Evolutionary conservation across 2,888 invertebrate genomes (phyloP), one percentile per base, ranked within the genome.

Genomic region (Tanypteryx hageni): DNA sequence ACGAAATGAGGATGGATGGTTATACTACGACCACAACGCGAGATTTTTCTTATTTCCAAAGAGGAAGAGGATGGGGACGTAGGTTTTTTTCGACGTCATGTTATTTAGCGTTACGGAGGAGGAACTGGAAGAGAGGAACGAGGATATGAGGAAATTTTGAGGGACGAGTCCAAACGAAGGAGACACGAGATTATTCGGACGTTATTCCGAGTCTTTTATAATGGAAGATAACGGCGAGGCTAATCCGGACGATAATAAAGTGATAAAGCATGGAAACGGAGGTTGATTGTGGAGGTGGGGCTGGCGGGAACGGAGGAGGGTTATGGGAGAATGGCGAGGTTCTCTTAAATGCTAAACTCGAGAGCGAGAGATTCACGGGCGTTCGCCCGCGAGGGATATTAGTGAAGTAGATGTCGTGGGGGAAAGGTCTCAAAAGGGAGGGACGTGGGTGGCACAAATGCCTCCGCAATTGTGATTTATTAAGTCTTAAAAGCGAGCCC

Each of bases 221-320:
- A 13, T 31, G 56, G 8, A 8, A 14, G 64, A 64, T 44, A 89
- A 0, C 31, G 27, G 10, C 61, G 44, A n/a, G 14, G 31, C 10
- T 64, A 89, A 89, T 59, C 64, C 13, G 31, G 89, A 31, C 13
- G 31, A 64, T 89, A 89, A 89, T 89, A 61, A 64, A 89, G 89
- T 61, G 89, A 4, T 27, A 61, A 18, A 61, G 61, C 13, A 76
- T 27, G 22, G 22, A 3, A 18, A 22, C 27, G 76, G 76, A 27
- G 22, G 76, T 27, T 76, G 76, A 27, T 22, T 27, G 18, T 31
- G 10, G n/a, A 22, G 16, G 11, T 14, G 61, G 31, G 7, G 16
- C 16, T 16, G 22, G 14, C 14, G 16, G 61, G 61, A 11, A 31
- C 5, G 16, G 64, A 59, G 27, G 10, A 2, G 11, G 22, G 76